These are phyloP conservation scores for Epicampocera succincta DNA, from an alignment of 2,888 invertebrate species.

Conservation along the genomic window DNA sequence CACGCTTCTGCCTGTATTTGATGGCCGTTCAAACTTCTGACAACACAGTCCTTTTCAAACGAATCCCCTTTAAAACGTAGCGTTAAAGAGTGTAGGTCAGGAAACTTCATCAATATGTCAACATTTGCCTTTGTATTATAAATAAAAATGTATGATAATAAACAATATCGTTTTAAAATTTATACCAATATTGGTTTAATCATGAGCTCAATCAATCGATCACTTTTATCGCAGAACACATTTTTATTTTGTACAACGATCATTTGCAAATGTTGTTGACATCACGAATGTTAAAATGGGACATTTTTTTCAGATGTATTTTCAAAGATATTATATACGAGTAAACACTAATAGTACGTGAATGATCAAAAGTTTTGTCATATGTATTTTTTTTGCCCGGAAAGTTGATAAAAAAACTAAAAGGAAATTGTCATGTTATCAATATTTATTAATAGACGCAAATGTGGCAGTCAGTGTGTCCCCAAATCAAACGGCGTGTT, in stretches of 20 bases:
- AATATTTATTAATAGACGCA: constrained; percentile 50
- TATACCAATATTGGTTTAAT: constrained; percentile 42
- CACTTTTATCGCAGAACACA: constrained; percentile 10
- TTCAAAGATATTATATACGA: constrained; percentile 35
- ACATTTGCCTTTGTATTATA: constrained; percentile 37
- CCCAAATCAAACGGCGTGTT: not conserved
- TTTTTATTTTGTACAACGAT: constrained; percentile 5
- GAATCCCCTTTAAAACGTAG: constrained; percentile 1
- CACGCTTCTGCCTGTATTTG: too few relatives aligned
- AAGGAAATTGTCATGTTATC: constrained; percentile 29
- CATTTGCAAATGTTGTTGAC: constrained; percentile 29
- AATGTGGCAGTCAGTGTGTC: constrained; percentile 8
- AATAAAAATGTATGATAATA: constrained; percentile 20
- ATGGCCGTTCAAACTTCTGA: not conserved
- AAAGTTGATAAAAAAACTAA: not conserved
- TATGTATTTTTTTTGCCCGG: not conserved
- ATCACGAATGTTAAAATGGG: constrained; percentile 28
- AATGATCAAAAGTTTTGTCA: not conserved
- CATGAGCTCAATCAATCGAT: constrained; percentile 15
- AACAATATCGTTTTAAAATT: constrained; percentile 18
- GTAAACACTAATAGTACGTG: too few relatives aligned
- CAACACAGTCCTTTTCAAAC: not conserved
- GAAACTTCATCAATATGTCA: constrained; percentile 45
- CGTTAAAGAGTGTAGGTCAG: constrained; percentile 51
- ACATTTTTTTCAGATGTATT: constrained; percentile 12